A percentile compares a stretch with the other conserved stretches of the same genome.
Evolutionary conservation across 1,140 invertebrate genomes (phyloP).

Genomic region (Bacillus rossius): DNA sequence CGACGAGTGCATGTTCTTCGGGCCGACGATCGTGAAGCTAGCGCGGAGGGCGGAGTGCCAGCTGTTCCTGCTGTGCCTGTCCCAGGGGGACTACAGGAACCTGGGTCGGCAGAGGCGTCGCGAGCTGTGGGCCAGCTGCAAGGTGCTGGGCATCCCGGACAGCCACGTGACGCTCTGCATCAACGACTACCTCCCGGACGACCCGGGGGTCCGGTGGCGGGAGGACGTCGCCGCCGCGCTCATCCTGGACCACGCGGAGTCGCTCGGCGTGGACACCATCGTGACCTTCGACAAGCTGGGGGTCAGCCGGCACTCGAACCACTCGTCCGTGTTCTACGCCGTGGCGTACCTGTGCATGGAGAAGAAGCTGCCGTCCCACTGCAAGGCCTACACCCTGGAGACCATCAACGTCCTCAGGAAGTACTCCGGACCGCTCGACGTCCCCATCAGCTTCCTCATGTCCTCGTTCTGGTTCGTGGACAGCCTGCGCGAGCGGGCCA

Average conservation of each 20-base stretch:
- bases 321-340: slow-evolving; percentile 75
- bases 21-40: slow-evolving; percentile 75
- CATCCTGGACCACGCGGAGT: slow-evolving; percentile 65
- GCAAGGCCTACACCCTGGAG: slow-evolving; percentile 73
- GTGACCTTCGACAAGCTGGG: slow-evolving; percentile 91
- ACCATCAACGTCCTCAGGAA: slow-evolving; percentile 82
- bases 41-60: slow-evolving; percentile 53
- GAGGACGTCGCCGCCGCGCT: slow-evolving; percentile 61
- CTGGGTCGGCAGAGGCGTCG: slow-evolving; percentile 59
- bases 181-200: slow-evolving; percentile 59
- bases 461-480: slow-evolving; percentile 61
- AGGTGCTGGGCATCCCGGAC: slow-evolving; percentile 66
- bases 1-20: slow-evolving; percentile 98
- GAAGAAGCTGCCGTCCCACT: slow-evolving; percentile 63
- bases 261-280: slow-evolving; percentile 71
- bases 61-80: slow-evolving; percentile 81
- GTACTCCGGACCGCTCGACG: slow-evolving; percentile 77
- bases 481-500: slow-evolving; percentile 2
- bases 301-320: slow-evolving; percentile 86
- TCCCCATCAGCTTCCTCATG: slow-evolving; percentile 68
- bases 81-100: slow-evolving; percentile 68
- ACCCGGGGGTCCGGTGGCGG: slow-evolving; percentile 68
- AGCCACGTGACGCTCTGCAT: slow-evolving; percentile 63
- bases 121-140: slow-evolving; percentile 76
- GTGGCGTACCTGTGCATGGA: slow-evolving; percentile 68